Evolutionary conservation across 2,113 vertebrate species (phyloP), one percentile per base, ranked within the genome.

Genomic region (Clarias batrachus): DNA sequence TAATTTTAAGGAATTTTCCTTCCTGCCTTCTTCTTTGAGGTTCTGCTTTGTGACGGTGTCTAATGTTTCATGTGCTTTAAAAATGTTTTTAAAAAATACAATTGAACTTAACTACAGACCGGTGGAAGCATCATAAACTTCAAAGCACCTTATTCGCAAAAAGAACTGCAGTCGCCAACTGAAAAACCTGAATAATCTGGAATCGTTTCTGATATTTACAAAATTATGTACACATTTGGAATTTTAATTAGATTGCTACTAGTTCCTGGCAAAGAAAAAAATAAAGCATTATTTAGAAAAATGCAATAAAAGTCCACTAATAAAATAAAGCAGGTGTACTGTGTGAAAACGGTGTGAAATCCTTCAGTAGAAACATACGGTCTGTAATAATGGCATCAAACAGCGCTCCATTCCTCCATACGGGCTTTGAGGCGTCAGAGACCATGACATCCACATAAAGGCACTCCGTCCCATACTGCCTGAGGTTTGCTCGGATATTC

Each of bases 361-460:
- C 19, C n/a, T 54, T 79, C 48, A 33, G 25, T 21, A 3, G 60
- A 66, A 90, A 95, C 97, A 89, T 95, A 99, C 98, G 98, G 90
- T 99, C 98, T 85, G 98, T 99, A 89, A 99, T 92, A 88, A 99
- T 95, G 76, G 94, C 97, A 89, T 99, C 97, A 90, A 99, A 99
- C 81, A 96, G 93, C 30, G 93, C 59, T 48, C 92, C 94, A 12
- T 94, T 94, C 86, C 97, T 96, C 98, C 98, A 99, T 56, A 97
- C 91, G 14, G 94, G 93, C 77, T 96, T 97, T 63, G 98, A 97
- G 5, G 96, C 98, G 83, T 99, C 98, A 74, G 97, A 97, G 91
- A 99, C 95, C 17, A 99, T 94, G 0, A 98, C 95, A 71, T 99
- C 98, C 0, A 99, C 88, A 68, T 98, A 99, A 70, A 94, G 94